Evolutionary conservation across 1,140 invertebrate genomes (phyloP).

Genomic region (Temnothorax nylanderi): DNA sequence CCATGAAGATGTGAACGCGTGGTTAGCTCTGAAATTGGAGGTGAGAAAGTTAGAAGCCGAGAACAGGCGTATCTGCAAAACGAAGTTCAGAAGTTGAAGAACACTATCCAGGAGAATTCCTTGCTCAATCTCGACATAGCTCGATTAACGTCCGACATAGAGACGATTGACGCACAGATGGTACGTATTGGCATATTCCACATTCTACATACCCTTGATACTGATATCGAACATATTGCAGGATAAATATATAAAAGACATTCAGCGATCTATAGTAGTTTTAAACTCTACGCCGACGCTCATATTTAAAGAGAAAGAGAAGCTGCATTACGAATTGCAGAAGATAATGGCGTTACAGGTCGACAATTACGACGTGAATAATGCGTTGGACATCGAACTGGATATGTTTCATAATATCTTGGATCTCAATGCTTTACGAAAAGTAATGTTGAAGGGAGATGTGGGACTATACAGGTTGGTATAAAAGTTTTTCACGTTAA

Average conservation of each 20-base stretch:
- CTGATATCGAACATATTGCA: constrained; percentile 52
- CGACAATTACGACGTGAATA: constrained; percentile 61
- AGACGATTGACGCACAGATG: constrained; percentile 69
- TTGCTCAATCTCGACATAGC: constrained; percentile 55
- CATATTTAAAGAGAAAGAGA: constrained; percentile 69
- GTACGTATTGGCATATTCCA: constrained; percentile 60
- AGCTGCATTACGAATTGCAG: constrained; percentile 69
- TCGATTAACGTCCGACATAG: constrained; percentile 69
- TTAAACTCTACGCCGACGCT: constrained; percentile 69
- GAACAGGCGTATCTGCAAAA: constrained; percentile 72
- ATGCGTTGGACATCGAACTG: constrained; percentile 74
- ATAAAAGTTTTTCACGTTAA: background rate
- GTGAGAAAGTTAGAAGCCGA: constrained; percentile 75
- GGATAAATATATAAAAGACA: constrained; percentile 68
- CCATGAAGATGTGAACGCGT: constrained; percentile 69
- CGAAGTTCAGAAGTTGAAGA: constrained; percentile 72
- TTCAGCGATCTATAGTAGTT: constrained; percentile 74
- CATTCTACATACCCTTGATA: background rate
- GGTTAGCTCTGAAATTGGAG: constrained; percentile 78
- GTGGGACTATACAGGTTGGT: constrained; percentile 63
- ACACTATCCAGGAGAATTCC: constrained; percentile 54
- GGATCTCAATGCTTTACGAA: constrained; percentile 78
- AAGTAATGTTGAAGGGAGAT: constrained; percentile 74
- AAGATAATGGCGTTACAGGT: constrained; percentile 70
- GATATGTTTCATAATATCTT: constrained; percentile 75